Percentiles rank a stretch among this genome's conserved stretches.
Evolutionary conservation across 92 coral and sea anemone genomes (phyloP).

Genomic region (Parazoanthus atlanticus): DNA sequence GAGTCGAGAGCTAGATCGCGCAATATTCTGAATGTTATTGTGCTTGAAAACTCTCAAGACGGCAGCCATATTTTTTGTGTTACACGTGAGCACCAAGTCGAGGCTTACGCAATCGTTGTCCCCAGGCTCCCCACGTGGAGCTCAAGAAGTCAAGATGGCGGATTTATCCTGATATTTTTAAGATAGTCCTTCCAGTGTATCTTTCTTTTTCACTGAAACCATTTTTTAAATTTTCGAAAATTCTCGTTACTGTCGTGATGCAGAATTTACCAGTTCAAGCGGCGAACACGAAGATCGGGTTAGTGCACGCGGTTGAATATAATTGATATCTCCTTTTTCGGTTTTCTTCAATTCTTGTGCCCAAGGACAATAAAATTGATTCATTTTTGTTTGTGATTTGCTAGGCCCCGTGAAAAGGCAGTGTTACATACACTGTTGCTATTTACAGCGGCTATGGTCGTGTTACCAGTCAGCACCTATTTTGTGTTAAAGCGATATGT

Average conservation of each 20-base stretch:
- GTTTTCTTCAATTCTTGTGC: no score
- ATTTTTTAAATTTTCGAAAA: no score
- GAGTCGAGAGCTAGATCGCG: conserved; percentile 13
- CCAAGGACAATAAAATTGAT: neutral
- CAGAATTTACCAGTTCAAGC: neutral
- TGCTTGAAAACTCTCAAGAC: neutral
- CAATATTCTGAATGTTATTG: conserved; percentile 15
- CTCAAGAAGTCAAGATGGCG: neutral
- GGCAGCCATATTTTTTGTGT: conserved; percentile 15
- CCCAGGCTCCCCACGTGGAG: neutral
- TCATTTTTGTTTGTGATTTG: neutral
- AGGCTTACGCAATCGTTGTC: conserved; percentile 1
- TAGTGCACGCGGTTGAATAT: neutral
- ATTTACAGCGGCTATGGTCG: conserved; percentile 80
- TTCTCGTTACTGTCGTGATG: neutral
- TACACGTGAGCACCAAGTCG: conserved; percentile 9
- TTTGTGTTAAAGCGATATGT: conserved; percentile 72
- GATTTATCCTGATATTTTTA: neutral
- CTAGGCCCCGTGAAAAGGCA: conserved; percentile 85
- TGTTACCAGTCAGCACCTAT: conserved; percentile 79
- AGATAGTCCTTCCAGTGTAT: neutral
- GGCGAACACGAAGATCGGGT: neutral
- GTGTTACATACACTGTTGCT: conserved; percentile 78
- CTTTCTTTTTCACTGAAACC: no score
- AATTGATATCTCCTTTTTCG: no score